phyloP scores from a whole-genome alignment of 2,113 vertebrate species.

The Neopipo cinnamomea region DNA sequence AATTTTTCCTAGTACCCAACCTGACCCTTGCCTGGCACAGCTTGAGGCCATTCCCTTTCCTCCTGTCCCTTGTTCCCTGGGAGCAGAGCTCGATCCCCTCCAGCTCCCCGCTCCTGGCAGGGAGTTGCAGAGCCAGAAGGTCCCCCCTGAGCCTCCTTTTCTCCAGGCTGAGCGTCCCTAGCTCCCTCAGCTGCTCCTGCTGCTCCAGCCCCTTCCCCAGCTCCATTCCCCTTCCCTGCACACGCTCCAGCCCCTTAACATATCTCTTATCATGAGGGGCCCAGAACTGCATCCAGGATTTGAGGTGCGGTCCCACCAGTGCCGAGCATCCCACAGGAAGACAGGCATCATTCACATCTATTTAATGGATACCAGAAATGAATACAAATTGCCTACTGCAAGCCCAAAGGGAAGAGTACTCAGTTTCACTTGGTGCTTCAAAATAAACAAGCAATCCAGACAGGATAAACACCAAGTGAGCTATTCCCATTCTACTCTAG shows the following conservation, averaged over 20 bases:
- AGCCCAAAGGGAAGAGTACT: neutral
- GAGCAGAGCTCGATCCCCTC: neutral
- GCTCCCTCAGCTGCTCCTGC: neutral
- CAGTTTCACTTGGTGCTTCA: neutral
- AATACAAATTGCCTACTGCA: neutral
- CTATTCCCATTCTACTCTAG: neutral
- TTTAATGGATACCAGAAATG: neutral
- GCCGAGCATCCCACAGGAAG: fast-evolving
- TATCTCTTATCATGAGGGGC: no score
- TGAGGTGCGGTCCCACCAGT: neutral
- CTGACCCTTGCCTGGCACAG: neutral
- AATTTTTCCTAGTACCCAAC: neutral
- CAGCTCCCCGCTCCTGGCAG: neutral
- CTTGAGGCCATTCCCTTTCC: neutral
- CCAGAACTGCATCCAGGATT: neutral
- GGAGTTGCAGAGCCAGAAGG: fast-evolving
- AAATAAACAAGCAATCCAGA: neutral
- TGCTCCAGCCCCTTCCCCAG: neutral
- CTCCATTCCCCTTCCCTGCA: neutral
- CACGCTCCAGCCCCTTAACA: fast-evolving
- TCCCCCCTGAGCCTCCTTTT: neutral
- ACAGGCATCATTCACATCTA: neutral
- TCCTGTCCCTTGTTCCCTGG: neutral
- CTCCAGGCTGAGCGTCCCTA: neutral
- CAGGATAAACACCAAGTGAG: neutral